These are phyloP conservation scores for Poicephalus meyeri DNA, from an alignment of 2,113 vertebrate genomes.

Conservation along the genomic window DNA sequence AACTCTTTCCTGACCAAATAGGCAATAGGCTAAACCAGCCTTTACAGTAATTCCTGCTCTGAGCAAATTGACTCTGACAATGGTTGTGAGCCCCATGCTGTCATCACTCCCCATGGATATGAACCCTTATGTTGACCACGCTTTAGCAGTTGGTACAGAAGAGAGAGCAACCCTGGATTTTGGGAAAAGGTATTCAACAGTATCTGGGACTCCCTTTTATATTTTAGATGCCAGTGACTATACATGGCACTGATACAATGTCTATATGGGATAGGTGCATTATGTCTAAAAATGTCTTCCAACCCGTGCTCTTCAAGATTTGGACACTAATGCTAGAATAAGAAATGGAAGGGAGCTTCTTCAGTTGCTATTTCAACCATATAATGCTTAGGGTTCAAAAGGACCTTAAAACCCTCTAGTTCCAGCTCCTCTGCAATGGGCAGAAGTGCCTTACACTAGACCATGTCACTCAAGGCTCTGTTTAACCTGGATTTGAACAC, in stretches of 20 bases:
- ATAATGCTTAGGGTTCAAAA: background rate
- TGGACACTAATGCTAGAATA: background rate
- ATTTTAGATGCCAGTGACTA: background rate
- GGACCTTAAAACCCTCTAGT: background rate
- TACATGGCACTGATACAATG: background rate
- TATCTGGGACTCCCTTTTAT: background rate
- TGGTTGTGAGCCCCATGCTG: rapidly evolving
- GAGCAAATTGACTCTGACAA: background rate
- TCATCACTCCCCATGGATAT: background rate
- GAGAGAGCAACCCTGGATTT: background rate
- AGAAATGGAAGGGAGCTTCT: background rate
- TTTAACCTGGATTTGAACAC: background rate
- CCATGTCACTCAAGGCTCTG: background rate
- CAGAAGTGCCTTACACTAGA: background rate
- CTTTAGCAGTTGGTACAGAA: background rate
- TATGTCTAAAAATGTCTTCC: background rate
- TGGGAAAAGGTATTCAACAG: background rate
- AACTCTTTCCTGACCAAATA: background rate
- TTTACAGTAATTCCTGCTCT: background rate
- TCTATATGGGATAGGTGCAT: too few relatives aligned
- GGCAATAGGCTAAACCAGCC: background rate
- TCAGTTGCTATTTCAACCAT: background rate
- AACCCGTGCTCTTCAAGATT: background rate
- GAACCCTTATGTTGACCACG: background rate
- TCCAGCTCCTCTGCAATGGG: background rate